Evolutionary conservation across 1,140 invertebrate genomes (phyloP), one percentile per base, ranked within the genome.

Genomic region (Drosophila ogumai): DNA sequence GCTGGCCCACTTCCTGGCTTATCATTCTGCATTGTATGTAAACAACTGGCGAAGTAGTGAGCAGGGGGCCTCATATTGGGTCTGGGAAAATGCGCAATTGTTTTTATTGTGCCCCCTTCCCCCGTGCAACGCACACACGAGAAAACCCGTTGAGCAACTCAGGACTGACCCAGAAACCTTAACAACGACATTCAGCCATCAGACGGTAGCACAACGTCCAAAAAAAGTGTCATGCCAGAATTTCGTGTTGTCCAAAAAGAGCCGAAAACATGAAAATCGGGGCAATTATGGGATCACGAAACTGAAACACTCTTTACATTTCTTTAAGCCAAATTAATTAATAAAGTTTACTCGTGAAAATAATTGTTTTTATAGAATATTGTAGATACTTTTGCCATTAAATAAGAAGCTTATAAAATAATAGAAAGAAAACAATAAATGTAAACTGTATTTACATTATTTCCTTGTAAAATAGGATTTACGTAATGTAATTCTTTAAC

Each of bases 1-100:
- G 49, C 60, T 81, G 79, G 59, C 79, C 79, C 79, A 77, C 58
- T 81, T 77, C 79, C 73, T 61, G 60, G 43, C 55, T 72, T 77
- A 73, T 60, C 82, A 79, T 64, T 49, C 64, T 72, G 63, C 66
- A 87, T 87, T 86, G 77, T 80, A 73, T 88, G 76, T 74, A 71
- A 78, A 65, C 60, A 66, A 36, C 31, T 4, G 56, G 19, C 13
- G 50, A 49, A 40, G 50, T 17, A n/a, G 32, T 13, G 38, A 44
- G 31, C 15, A 8, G 19, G 15, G 46, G 12, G 58, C 66, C 47
- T 72, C 64, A 36, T 59, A 44, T 34, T 57, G 47, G 19, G 52
- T 25, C 59, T 90, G 85, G 80, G 85, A 88, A 88, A 90, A 75
- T 85, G 78, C 60, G 85, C 85, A 90, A 88, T 88, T 88, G 85